A percentile compares a stretch with the other conserved stretches of the same genome.
phyloP scores from a whole-genome alignment of 2,888 invertebrate species.

The Cantharis nigra region DNA sequence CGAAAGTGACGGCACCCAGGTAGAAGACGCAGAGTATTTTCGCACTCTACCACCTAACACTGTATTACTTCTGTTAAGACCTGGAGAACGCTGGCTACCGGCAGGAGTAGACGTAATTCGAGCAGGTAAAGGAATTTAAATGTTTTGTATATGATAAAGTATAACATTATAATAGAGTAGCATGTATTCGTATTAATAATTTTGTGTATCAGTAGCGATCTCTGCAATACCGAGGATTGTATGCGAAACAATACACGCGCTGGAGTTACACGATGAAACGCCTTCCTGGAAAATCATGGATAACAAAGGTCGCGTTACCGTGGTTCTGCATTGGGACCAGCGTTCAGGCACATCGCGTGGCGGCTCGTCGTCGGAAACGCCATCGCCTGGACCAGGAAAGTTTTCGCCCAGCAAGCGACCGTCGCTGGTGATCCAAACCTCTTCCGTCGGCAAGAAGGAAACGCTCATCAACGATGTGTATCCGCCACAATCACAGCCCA shows the following conservation, averaged over 20 bases:
- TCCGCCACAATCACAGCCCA: slow-evolving; percentile 49
- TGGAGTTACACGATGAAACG: slow-evolving; percentile 94
- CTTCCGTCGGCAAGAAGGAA: slow-evolving; percentile 63
- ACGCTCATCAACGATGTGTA: slow-evolving; percentile 62
- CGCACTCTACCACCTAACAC: slow-evolving; percentile 91
- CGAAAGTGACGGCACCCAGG: slow-evolving; percentile 95
- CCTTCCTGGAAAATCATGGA: slow-evolving; percentile 99
- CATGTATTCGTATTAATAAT: slow-evolving; percentile 4
- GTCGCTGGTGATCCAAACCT: slow-evolving; percentile 73
- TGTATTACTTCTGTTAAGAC: slow-evolving; percentile 83
- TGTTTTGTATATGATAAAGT: no score
- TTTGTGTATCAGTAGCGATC: slow-evolving; percentile 70
- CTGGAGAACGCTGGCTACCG: slow-evolving; percentile 92
- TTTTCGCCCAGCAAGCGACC: slow-evolving; percentile 67
- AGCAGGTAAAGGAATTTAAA: slow-evolving; percentile 68
- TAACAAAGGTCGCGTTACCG: slow-evolving; percentile 95
- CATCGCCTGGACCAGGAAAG: slow-evolving; percentile 60
- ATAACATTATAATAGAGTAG: no score
- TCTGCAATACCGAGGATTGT: slow-evolving; percentile 95
- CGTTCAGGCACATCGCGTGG: slow-evolving; percentile 66
- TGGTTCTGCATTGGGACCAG: slow-evolving; percentile 96
- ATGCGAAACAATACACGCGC: slow-evolving; percentile 94
- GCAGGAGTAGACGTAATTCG: slow-evolving; percentile 93
- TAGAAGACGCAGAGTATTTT: slow-evolving; percentile 96
- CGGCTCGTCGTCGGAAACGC: slow-evolving; percentile 60